Conservation (phyloP, 2,797 vertebrate genomes). For the Microchirus variegatus region DNA sequence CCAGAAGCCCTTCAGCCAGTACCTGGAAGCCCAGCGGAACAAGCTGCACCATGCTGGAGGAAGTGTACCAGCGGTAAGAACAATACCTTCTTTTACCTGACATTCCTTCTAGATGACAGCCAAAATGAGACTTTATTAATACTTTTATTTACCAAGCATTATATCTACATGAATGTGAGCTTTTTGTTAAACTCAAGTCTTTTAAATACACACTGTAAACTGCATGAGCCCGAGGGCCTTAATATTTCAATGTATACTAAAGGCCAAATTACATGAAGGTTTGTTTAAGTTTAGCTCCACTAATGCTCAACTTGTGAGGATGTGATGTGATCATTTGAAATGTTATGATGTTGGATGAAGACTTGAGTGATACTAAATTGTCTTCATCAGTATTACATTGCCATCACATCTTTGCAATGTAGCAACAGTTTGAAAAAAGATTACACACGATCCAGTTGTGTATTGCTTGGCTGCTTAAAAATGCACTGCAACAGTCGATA, state of each 20-base stretch:
- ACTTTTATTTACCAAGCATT: too few relatives aligned
- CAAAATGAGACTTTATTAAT: neutral
- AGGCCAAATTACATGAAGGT: too few relatives aligned
- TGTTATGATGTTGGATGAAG: neutral
- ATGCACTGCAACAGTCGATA: neutral
- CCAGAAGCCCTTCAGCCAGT: conserved; percentile 97
- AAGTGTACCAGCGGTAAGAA: conserved; percentile 87
- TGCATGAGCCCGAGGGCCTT: neutral
- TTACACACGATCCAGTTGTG: too few relatives aligned
- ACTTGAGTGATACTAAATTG: neutral
- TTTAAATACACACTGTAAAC: neutral
- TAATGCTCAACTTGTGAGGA: neutral
- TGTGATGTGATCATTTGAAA: neutral
- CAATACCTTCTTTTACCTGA: conserved; percentile 1
- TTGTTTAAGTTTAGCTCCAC: neutral
- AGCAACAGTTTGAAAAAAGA: too few relatives aligned
- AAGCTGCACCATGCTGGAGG: conserved; percentile 91
- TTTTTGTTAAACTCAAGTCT: neutral
- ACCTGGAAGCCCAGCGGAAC: conserved; percentile 94
- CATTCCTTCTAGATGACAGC: neutral
- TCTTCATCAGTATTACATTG: too few relatives aligned
- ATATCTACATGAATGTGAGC: too few relatives aligned
- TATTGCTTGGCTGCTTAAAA: neutral
- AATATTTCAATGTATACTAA: neutral
- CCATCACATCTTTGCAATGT: too few relatives aligned